Percentiles rank a stretch among this genome's conserved stretches.
These are phyloP conservation scores for Digitonthophagus gazella DNA, from an alignment of 2,888 invertebrate genomes.

Conservation along the genomic window DNA sequence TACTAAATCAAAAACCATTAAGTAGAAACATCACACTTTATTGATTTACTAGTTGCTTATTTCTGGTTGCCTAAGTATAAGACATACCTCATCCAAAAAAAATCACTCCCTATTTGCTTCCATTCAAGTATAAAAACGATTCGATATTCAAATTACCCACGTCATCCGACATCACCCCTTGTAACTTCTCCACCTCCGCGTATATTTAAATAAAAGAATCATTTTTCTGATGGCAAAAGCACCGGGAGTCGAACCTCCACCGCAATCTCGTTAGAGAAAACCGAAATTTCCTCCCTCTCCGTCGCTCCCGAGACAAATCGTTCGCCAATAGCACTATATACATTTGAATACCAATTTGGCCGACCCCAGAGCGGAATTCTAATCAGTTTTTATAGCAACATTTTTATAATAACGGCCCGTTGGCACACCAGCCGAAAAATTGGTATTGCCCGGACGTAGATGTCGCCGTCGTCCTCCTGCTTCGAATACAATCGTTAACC, in stretches of 20 bases:
- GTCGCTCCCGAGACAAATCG: constrained; percentile 47
- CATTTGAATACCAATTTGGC: constrained; percentile 53
- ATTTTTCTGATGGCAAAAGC: constrained; percentile 44
- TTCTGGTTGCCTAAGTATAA: too few species aligned
- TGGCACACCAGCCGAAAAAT: constrained; percentile 28
- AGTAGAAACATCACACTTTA: too few species aligned
- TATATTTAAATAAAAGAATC: constrained; percentile 51
- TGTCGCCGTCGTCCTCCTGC: background rate
- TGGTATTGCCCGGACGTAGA: background rate
- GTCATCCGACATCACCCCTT: constrained; percentile 1
- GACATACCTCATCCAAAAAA: background rate
- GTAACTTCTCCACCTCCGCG: constrained; percentile 17
- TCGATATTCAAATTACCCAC: constrained; percentile 13
- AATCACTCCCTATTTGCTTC: background rate
- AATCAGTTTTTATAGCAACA: constrained; percentile 52
- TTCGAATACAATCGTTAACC: constrained; percentile 7
- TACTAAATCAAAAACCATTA: too few species aligned
- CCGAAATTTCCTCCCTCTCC: background rate
- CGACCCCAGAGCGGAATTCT: constrained; percentile 48
- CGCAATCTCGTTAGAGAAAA: constrained; percentile 48
- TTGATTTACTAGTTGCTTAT: too few species aligned
- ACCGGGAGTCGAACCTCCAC: constrained; percentile 41
- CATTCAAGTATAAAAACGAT: background rate
- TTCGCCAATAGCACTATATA: constrained; percentile 52
- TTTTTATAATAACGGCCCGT: constrained; percentile 48